Conservation (phyloP, 2,113 vertebrate species). For the Spea multiplicata region DNA sequence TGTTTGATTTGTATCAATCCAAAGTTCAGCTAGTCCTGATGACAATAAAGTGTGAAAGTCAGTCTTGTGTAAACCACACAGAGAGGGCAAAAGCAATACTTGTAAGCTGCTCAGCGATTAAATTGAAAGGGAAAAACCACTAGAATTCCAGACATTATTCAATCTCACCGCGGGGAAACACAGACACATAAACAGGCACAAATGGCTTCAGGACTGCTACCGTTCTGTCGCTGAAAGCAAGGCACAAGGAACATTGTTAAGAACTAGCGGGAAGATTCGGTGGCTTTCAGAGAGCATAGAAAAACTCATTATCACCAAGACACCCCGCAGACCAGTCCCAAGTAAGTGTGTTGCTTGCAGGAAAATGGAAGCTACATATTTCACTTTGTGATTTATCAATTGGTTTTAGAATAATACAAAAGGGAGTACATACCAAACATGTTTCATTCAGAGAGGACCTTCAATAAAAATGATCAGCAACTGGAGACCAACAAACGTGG, state of each 20-base stretch:
- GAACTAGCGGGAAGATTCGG: neutral
- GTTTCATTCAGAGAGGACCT: too few relatives aligned
- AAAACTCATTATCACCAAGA: conserved; percentile 11
- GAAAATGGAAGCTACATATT: conserved; percentile 6
- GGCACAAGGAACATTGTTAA: conserved; percentile 23
- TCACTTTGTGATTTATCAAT: neutral
- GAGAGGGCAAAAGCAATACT: conserved; percentile 2
- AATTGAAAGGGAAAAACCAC: conserved; percentile 21
- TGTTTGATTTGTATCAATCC: conserved; percentile 13
- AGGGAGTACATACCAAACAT: too few relatives aligned
- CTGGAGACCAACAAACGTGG: too few relatives aligned
- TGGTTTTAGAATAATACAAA: too few relatives aligned
- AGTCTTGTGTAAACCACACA: conserved; percentile 25
- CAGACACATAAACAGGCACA: conserved; percentile 32
- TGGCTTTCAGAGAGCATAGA: neutral
- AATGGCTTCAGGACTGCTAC: conserved; percentile 22
- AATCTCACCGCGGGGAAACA: conserved; percentile 24
- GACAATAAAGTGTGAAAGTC: conserved; percentile 1
- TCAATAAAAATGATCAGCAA: too few relatives aligned
- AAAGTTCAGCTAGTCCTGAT: neutral
- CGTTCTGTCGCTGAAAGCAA: conserved; percentile 12
- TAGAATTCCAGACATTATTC: conserved; percentile 28
- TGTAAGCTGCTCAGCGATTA: neutral
- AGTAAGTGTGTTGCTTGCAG: neutral
- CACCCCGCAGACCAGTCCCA: neutral